Percentiles rank a stretch among this genome's conserved stretches.
phyloP scores from a whole-genome alignment of 1,140 invertebrate genomes.

The Zaprionus capensis region DNA sequence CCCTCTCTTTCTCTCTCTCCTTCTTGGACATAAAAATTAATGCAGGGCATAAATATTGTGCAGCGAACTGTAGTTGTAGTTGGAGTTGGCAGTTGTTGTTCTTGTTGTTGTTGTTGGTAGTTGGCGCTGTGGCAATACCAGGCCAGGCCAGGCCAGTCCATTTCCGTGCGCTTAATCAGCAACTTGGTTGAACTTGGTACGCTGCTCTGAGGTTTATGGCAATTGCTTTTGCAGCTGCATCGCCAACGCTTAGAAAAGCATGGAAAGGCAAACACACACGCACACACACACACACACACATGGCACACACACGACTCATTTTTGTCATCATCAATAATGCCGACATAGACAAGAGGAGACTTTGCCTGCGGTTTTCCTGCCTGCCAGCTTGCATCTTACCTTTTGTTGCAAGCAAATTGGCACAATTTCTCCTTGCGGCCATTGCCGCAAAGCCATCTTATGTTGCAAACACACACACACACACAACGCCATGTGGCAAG shows the following conservation, averaged over 20 bases:
- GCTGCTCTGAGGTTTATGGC: slow-evolving; percentile 33
- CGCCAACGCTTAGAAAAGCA: slow-evolving; percentile 53
- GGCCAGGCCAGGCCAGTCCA: slow-evolving; percentile 12
- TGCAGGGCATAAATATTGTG: slow-evolving; percentile 76
- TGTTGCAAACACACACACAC: slow-evolving; percentile 57
- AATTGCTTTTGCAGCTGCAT: slow-evolving; percentile 57
- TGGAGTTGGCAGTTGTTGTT: slow-evolving; percentile 10
- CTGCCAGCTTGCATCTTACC: slow-evolving; percentile 59
- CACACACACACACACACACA: slow-evolving; percentile 8
- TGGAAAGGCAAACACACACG: slow-evolving; percentile 24
- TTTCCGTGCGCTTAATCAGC: slow-evolving; percentile 40
- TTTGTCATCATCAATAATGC: slow-evolving; percentile 82
- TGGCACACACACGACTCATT: slow-evolving; percentile 62
- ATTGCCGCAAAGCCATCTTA: slow-evolving; percentile 56
- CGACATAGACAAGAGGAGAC: slow-evolving; percentile 48
- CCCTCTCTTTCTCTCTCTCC: background rate
- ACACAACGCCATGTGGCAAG: slow-evolving; percentile 53
- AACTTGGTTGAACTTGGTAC: slow-evolving; percentile 41
- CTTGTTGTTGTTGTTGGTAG: slow-evolving; percentile 2
- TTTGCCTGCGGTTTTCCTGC: slow-evolving; percentile 45
- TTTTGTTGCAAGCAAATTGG: slow-evolving; percentile 75
- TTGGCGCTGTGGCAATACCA: slow-evolving; percentile 3
- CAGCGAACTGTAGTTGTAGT: slow-evolving; percentile 29
- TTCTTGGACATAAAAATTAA: slow-evolving; percentile 68
- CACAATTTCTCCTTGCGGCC: slow-evolving; percentile 69